phyloP scores from a whole-genome alignment of 2,888 invertebrate genomes.

The Morinoia aosen region DNA sequence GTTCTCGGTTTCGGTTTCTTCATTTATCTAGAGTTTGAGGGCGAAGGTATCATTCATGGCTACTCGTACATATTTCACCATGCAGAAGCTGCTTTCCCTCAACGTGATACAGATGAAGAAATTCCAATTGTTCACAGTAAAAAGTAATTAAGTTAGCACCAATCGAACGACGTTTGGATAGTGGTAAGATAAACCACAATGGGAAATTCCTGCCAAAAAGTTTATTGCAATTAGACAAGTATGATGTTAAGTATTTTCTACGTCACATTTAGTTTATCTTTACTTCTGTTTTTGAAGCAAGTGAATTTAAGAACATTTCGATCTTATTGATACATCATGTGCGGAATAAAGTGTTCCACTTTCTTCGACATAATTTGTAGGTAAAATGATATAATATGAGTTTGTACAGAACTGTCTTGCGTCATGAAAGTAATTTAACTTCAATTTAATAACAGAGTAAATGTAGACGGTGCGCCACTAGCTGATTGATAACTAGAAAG shows the following conservation, averaged over 20 bases:
- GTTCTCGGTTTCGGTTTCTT: not conserved
- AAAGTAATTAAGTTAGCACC: not conserved
- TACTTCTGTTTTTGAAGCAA: not conserved
- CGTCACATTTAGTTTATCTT: not conserved
- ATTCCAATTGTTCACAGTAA: not conserved
- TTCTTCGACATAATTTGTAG: not conserved
- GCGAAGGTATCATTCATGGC: not conserved
- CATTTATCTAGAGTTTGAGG: not conserved
- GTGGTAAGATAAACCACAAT: not conserved
- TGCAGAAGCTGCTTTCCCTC: not conserved
- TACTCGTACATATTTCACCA: not conserved
- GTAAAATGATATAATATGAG: not conserved
- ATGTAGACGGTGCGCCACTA: not conserved
- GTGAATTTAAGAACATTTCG: not conserved
- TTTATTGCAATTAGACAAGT: not conserved
- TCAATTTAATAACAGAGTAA: not conserved
- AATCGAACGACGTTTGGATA: not conserved
- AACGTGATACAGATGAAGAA: not conserved
- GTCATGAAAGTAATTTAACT: not conserved
- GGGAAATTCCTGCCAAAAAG: not conserved
- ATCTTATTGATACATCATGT: not conserved
- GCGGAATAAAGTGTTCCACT: not conserved
- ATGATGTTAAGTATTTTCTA: not conserved
- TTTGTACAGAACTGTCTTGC: not conserved
- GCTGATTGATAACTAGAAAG: constrained; percentile 3